Conservation (phyloP, 2,113 vertebrate species). For the Emydura subglobosa region DNA sequence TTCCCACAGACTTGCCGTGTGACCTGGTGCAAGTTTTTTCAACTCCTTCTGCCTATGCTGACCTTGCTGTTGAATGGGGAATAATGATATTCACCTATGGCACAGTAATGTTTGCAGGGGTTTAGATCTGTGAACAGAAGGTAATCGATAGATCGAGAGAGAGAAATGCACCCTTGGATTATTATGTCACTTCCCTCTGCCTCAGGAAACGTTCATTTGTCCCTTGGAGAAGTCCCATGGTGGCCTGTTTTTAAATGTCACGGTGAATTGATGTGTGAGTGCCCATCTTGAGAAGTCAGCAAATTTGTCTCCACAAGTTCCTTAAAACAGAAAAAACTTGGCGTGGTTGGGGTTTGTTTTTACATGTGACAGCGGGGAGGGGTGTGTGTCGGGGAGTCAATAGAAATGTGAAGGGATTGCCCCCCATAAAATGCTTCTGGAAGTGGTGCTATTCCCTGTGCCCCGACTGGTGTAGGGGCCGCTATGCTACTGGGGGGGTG, state of each 20-base stretch:
- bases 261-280: not conserved
- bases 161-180: not conserved
- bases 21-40: not conserved
- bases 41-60: not conserved
- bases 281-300: not conserved
- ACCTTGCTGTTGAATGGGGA: not conserved
- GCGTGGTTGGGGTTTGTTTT: no score
- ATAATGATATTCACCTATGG: not conserved
- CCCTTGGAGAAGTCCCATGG: not conserved
- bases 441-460: not conserved
- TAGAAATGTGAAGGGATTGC: no score
- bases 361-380: no score
- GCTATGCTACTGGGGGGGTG: not conserved
- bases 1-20: accelerated
- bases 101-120: not conserved
- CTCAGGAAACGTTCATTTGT: not conserved
- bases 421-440: not conserved
- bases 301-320: not conserved
- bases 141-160: not conserved
- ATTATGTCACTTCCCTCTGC: not conserved
- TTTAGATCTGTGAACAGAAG: not conserved
- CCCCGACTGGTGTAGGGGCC: not conserved
- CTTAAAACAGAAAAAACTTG: not conserved
- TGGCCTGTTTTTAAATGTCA: not conserved
- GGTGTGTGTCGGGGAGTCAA: no score